Evolutionary conservation across 2,888 invertebrate species (phyloP), one percentile per base, ranked within the genome.

Genomic region (Trachelus stipa): DNA sequence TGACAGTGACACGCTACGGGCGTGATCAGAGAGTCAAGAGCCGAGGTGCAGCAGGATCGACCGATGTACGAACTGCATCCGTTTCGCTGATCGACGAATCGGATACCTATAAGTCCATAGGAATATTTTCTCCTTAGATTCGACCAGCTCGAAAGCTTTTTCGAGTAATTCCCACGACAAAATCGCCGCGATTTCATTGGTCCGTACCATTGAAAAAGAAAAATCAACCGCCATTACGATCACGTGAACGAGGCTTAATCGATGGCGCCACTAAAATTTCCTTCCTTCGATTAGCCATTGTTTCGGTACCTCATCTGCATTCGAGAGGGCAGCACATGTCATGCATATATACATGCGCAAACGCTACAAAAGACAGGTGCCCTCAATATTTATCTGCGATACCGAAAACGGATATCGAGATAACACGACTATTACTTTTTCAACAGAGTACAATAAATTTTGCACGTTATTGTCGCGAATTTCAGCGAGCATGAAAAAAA

Each of bases 1-100:
- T 86, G 86, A 88, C 87, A 87, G 87, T 87, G 88, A 89, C 88
- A 87, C 84, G 85, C 86, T 83, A 78, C 84, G 83, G 87, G 86
- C 89, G 88, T 88, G 89, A 88, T 85, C 85, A 87, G 89, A 68
- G 74, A 74, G 35, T 33, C 34, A 74, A 74, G n/a, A 34, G 74
- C 34, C 34, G 35, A 34, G 74, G 37, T 40, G 34, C 74, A 34
- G 74, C 74, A 71, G 71, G 31, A 71, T 71, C 71, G 11, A 71
- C 71, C 33, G 71, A 71, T 34, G 71, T 12, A 71, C 71, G 71
- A 34, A 71, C 71, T 71, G 71, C 71, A 71, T 71, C 71, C 33
- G 71, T 71, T 71, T 71, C 71, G 23, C 31, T 31, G 71, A 71
- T 71, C 71, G 71, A 23, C 71, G 31, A 71, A 71, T 34, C 31